Evolutionary conservation across 1,140 invertebrate species (phyloP).

Genomic region (Cherax quadricarinatus): DNA sequence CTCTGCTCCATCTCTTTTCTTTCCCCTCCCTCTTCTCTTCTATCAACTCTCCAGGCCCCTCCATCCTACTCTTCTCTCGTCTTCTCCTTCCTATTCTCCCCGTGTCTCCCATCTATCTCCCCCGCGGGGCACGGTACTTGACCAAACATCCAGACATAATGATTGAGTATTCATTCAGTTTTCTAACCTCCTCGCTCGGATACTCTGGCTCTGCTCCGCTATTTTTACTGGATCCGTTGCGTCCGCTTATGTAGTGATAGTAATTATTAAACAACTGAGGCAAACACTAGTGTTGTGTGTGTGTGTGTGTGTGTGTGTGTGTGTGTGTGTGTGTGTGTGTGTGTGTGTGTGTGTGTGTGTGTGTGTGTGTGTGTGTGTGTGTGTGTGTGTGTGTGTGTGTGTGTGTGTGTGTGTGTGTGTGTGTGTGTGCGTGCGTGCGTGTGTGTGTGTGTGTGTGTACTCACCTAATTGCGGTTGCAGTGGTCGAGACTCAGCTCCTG

Average conservation of each 20-base stretch:
- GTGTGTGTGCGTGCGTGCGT: neutral
- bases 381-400: too few species aligned
- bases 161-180: neutral
- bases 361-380: neutral
- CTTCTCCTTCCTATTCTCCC: neutral
- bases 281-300: neutral
- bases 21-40: neutral
- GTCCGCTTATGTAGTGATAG: neutral
- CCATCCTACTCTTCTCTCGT: neutral
- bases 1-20: neutral
- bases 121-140: neutral
- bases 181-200: neutral
- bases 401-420: too few species aligned
- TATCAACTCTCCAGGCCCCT: neutral
- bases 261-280: neutral
- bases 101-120: neutral
- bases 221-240: neutral
- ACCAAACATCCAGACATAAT: neutral
- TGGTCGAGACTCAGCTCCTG: too few species aligned
- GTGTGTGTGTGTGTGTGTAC: neutral
- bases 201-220: neutral
- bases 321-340: constrained; percentile 5
- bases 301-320: constrained; percentile 19
- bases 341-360: neutral
- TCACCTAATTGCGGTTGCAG: too few species aligned